Evolutionary conservation across 1,140 invertebrate species (phyloP).

Genomic region (Pseudomyrmex gracilis): DNA sequence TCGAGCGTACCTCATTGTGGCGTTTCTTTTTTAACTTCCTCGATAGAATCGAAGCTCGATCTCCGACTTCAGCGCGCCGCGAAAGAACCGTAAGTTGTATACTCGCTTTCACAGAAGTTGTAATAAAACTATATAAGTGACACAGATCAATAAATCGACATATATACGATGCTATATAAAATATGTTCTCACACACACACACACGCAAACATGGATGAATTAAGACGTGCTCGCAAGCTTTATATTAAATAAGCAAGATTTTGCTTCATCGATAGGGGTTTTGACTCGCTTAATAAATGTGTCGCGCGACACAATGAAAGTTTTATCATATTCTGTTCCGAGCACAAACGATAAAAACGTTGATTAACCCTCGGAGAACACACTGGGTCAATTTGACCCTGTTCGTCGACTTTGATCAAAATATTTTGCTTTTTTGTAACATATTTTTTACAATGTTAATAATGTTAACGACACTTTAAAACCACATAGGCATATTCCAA

Average conservation of each 20-base stretch:
- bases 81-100: conserved; percentile 46
- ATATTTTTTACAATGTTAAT: no score
- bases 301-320: neutral
- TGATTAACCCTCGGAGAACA: no score
- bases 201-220: neutral
- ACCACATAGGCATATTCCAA: no score
- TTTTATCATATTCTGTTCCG: neutral
- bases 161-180: neutral
- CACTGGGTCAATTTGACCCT: no score
- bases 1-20: conserved; percentile 54
- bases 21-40: conserved; percentile 56
- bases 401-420: no score
- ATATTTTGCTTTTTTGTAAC: no score
- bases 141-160: conserved; percentile 13
- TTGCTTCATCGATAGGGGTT: no score
- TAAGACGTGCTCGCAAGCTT: neutral
- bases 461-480: no score
- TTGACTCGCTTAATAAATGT: neutral
- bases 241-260: no score
- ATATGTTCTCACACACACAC: neutral
- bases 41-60: conserved; percentile 55
- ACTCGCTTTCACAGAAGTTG: conserved; percentile 8
- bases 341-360: conserved; percentile 2
- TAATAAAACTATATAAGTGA: conserved; percentile 1
- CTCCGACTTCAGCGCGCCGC: conserved; percentile 38